Base-by-base conservation (phyloP, 2,113 vertebrate genomes). In the Oenanthe melanoleuca region DNA sequence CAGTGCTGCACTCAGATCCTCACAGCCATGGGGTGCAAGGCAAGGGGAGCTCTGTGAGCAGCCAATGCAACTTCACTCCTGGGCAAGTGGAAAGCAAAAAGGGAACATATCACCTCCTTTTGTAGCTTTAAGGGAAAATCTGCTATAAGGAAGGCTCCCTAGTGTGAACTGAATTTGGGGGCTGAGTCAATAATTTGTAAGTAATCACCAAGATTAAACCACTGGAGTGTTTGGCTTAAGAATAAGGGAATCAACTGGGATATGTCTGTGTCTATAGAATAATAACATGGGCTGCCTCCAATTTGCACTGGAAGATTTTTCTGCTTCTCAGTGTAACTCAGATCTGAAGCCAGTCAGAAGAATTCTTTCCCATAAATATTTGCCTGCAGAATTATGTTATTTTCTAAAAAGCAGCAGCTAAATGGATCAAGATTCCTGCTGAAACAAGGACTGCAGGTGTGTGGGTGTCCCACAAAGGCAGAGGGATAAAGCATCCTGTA, bases 361-460 rank as follows among this genome's bases (percentile, higher is more conserved):
- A 93, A 61, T 17, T n/a, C 22, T 37, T 69, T 75, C n/a, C 38
- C 31, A 72, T 80, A 79, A 87, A 65, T 5, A 31, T 23, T 71
- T 65, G 14, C n/a, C 40, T 56, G 31, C 5, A 65, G 42, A 64
- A 57, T 14, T 34, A 16, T 2, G 0, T 47, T 49, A 19, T 13
- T 42, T 71, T 91, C 66, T 19, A 63, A 71, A 64, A 81, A 72
- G 28, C 23, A 79, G 11, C 26, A 53, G 14, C 23, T 64, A 87
- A 81, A 57, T 22, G 8, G 38, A 73, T 82, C 1, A 0, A 42
- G 15, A 31, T 53, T 80, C 33, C 67, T 60, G 11, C 7, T 23
- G n/a, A 44, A 80, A 78, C 0, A 0, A 21, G 13, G 31, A 29
- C 24, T 70, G 23, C 1, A 0, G 13, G 2, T 47, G 6, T 49